Evolutionary conservation across 2,113 vertebrate genomes (phyloP), one percentile per base, ranked within the genome.

Genomic region (Amphiprion ocellaris): DNA sequence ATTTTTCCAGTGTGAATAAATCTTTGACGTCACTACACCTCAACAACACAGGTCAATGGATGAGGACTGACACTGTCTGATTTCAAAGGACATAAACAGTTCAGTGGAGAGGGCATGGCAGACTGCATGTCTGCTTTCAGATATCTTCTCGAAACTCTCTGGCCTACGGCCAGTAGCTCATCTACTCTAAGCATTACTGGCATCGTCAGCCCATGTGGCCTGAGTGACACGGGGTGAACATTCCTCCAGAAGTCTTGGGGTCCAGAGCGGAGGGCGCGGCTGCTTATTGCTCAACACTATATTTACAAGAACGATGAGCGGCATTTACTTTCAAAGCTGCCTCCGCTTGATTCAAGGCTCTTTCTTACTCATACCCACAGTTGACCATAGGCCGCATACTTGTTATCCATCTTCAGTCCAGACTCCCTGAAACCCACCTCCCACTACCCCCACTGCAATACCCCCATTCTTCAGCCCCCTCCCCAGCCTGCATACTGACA

Each of bases 251-350:
- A 77, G 83, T 89, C 87, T 89, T 68, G 66, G 88, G 65, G 73
- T 83, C 77, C 77, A 65, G 75, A 63, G 81, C 5, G 59, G 81
- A 85, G 80, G 79, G 83, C 59, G 81, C 53, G 82, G 81, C 87
- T 61, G 69, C 61, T 70, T 77, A 56, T 79, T 72, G 75, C 83
- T 82, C 70, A 85, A 86, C 69, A 79, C 92, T 94, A 92, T 89
- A 92, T 93, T 94, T 94, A 94, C 82, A 77, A 76, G 78, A 75
- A 81, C 46, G 64, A 82, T 58, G 50, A 82, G 77, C 9, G 28
- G 61, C 68, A 63, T 85, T 83, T 73, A 68, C 65, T 87, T 85
- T 88, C 78, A 72, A 70, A 79, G 75, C 69, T 65, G 62, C 60
- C 46, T 46, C 21, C 60, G 19, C 53, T 63, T 37, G 10, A 72